phyloP scores from a whole-genome alignment of 2,113 vertebrate species.

The Esox niger region DNA sequence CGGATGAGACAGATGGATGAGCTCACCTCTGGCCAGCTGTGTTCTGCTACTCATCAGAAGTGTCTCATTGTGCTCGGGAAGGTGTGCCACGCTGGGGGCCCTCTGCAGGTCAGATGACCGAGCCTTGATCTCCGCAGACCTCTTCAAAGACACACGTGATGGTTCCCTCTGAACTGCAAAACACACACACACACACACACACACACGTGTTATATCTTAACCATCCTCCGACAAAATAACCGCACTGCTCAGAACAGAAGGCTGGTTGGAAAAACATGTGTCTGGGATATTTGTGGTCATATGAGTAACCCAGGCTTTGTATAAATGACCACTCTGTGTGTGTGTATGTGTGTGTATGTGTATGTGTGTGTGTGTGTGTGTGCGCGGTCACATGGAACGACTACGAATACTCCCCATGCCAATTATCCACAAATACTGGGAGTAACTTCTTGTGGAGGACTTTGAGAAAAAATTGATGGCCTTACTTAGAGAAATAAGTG shows the following conservation, averaged over 20 bases:
- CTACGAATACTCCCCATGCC: too few relatives aligned
- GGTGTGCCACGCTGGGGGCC: conserved; percentile 17
- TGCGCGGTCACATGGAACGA: too few relatives aligned
- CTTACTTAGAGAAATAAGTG: background rate
- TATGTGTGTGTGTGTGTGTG: too few relatives aligned
- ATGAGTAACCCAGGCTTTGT: too few relatives aligned
- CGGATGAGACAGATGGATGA: background rate
- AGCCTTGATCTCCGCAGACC: conserved; percentile 55
- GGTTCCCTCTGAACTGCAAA: conserved; percentile 65
- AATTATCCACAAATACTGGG: too few relatives aligned
- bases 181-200: conserved; percentile 29
- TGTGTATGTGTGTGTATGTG: too few relatives aligned
- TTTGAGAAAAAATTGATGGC: too few relatives aligned
- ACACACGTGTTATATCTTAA: conserved; percentile 13
- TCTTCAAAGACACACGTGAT: conserved; percentile 60
- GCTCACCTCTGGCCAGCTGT: conserved; percentile 42
- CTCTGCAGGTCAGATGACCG: conserved; percentile 46
- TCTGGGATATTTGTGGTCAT: too few relatives aligned
- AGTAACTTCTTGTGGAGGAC: too few relatives aligned
- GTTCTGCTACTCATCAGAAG: conserved; percentile 26
- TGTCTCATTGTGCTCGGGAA: conserved; percentile 29
- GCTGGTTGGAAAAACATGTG: too few relatives aligned
- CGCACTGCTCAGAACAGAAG: background rate
- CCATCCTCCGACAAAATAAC: background rate
- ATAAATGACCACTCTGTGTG: too few relatives aligned